Base-by-base conservation (phyloP, 2,797 vertebrate genomes). In the Aldrovandia affinis region DNA sequence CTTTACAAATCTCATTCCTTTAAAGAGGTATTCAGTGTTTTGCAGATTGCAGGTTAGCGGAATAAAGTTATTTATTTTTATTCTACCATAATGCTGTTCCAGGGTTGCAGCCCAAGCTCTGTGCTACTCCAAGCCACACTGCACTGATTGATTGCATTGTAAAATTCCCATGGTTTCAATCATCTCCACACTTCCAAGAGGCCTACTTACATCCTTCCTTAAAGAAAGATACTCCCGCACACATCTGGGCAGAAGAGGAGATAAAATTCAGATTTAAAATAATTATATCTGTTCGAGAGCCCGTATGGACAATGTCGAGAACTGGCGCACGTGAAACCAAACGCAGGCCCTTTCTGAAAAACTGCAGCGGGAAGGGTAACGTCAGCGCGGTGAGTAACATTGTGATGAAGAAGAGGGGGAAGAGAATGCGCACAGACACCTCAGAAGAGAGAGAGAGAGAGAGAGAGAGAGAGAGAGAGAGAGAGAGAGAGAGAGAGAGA, bases 351-450 rank as follows among this genome's bases (percentile, higher is more conserved):
- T 36, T 25, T 81, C 25, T 57, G 39, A 81, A 82, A 75, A 47
- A 47, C 57, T 68, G 33, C 4, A 39, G 36, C 44, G 80, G 55
- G 25, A 0, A n/a, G 75, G 39, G 14, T 20, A 50, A 52, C 1
- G 42, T 52, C 39, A 68, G 36, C n/a, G 44, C 52, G 68, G 20
- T 50, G 68, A 78, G 20, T 61, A 78, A 86, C 47, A 85, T 57
- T 68, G 78, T 81, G 84, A 83, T 73, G 85, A 81, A 70, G 75
- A 55, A 20, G n/a, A n/a, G n/a, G n/a, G 18, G 84, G 84, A 88
- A 85, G 84, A 81, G 59, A 73, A 57, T 10, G 79, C 59, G 30
- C 2, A n/a, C 9, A 14, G 59, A 57, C 22, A 61, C 78, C 63
- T 81, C n/a, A 30, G 63, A 81, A 12, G 44, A 63, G 44, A 52